These are phyloP conservation scores for Baccha elongata DNA, from an alignment of 2,888 invertebrate genomes.

Conservation along the genomic window DNA sequence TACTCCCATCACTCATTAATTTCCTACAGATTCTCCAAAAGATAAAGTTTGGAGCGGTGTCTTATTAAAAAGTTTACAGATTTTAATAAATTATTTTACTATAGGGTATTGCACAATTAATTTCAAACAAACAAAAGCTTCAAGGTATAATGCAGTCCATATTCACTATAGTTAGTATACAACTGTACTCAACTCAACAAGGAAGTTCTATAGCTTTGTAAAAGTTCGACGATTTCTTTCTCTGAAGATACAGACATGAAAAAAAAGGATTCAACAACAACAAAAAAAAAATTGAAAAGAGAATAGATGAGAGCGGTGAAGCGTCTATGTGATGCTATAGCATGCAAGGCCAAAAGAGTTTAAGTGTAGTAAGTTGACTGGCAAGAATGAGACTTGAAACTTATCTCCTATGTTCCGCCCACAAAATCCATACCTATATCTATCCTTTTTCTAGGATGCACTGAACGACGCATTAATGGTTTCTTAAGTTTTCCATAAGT, in stretches of 20 bases:
- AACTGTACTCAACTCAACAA: constrained; percentile 43
- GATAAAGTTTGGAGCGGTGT: too few relatives aligned
- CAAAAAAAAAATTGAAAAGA: not conserved
- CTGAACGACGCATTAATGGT: constrained; percentile 65
- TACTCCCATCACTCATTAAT: too few relatives aligned
- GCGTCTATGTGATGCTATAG: constrained; percentile 24
- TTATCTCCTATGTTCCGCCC: constrained; percentile 16
- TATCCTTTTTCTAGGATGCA: not conserved
- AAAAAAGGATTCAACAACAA: not conserved
- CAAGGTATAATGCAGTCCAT: not conserved
- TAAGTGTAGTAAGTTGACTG: constrained; percentile 58
- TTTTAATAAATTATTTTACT: too few relatives aligned
- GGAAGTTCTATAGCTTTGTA: constrained; percentile 54
- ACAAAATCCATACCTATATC: constrained; percentile 5
- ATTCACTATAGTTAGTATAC: not conserved
- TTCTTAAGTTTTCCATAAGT: constrained; percentile 72
- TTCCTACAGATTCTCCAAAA: too few relatives aligned
- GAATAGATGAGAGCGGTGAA: constrained; percentile 42
- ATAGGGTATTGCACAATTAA: constrained; percentile 2
- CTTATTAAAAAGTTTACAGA: too few relatives aligned
- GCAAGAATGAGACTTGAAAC: constrained; percentile 36
- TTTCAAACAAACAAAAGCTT: not conserved
- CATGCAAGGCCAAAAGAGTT: constrained; percentile 59
- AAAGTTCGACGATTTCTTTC: constrained; percentile 61
- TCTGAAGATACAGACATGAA: constrained; percentile 9